phyloP scores from a whole-genome alignment of 2,888 invertebrate species.

The Nephrocerus scutellatus region DNA sequence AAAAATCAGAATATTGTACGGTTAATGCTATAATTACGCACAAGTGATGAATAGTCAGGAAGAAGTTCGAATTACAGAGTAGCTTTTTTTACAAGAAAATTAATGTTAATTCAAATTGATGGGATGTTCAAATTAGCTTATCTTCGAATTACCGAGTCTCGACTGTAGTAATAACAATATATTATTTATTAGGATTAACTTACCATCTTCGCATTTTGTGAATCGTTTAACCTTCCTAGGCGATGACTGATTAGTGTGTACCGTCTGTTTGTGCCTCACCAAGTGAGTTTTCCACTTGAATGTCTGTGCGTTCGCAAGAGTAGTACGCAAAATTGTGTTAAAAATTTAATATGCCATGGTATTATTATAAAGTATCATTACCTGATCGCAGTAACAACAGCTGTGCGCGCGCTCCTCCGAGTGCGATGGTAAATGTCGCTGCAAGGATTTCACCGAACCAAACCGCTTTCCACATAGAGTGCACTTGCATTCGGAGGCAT shows the following conservation, averaged over 20 bases:
- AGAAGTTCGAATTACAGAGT: not conserved
- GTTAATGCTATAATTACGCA: not conserved
- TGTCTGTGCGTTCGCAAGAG: too few species aligned
- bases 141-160: constrained; percentile 8
- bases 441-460: constrained; percentile 42
- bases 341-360: not conserved
- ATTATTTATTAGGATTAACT: constrained; percentile 7
- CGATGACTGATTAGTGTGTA: constrained; percentile 43
- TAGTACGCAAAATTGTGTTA: too few species aligned
- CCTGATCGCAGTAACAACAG: constrained; percentile 46
- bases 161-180: not conserved
- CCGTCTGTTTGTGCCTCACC: constrained; percentile 45
- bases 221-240: constrained; percentile 44
- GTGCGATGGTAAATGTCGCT: constrained; percentile 46
- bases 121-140: not conserved
- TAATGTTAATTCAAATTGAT: not conserved
- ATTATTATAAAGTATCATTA: constrained; percentile 19
- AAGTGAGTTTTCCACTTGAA: constrained; percentile 48
- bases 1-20: too few species aligned
- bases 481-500: constrained; percentile 45
- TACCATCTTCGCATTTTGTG: constrained; percentile 44
- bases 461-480: constrained; percentile 45
- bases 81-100: not conserved
- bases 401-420: constrained; percentile 47
- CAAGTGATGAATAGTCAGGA: not conserved